Evolutionary conservation across 2,888 invertebrate species (phyloP), one percentile per base, ranked within the genome.

Genomic region (Rhimphoctona megacephalus): DNA sequence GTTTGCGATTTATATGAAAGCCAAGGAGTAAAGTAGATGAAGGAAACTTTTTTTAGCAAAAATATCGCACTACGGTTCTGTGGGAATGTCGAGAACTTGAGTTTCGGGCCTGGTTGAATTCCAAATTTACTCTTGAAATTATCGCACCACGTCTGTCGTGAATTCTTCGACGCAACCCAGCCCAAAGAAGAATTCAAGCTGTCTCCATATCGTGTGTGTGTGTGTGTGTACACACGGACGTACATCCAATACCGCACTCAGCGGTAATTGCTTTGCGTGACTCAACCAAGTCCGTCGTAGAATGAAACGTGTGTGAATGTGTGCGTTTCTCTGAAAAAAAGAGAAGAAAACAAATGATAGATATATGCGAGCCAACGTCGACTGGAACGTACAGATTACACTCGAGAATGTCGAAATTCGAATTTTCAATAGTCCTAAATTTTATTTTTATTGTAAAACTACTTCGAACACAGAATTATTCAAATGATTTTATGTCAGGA

Each of bases 231-330:
- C 4, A 54, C 30, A 69, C 64, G 33, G 77, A 74, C 76, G 74
- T 72, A 64, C 49, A 69, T 61, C 81, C 69, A 67, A 80, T 77
- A 64, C 36, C 78, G 82, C 87, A 87, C 88, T 87, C 80, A 85
- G 39, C 84, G 76, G 83, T 83, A 88, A 89, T 89, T 88, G 82
- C 81, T 87, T 89, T 83, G 85, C 87, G 87, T 87, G 89, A 89
- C 86, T 88, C 87, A 85, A 84, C 69, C 52, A 57, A 67, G 54
- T 49, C 52, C 49, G 69, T 36, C 69, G 61, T 46, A 54, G 72
- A 76, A 69, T 74, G 33, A 19, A 54, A 54, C 49, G 73, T 81
- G 81, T 43, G 43, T 14, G 43, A 3, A n/a, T 9, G 39, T 54
- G 39, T 52, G n/a, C 66, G 52, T 67, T 81, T 57, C 81, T 54